Base-by-base conservation (phyloP, 1,140 invertebrate species). In the Myzus persicae region DNA sequence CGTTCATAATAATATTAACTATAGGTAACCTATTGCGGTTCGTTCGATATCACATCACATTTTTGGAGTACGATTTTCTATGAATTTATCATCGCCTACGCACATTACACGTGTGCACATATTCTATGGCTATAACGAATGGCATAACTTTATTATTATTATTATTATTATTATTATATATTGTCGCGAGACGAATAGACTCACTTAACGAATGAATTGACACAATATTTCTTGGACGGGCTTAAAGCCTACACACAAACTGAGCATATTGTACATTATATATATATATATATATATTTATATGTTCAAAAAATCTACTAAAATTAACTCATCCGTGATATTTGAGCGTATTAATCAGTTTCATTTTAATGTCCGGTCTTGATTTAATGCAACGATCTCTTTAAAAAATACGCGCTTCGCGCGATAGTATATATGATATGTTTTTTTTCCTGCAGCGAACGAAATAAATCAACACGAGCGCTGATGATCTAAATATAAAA, bases 251-350 rank as follows among this genome's bases (percentile, higher is more conserved):
- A 87, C 85, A 87, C 87, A 89, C n/a, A 5, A 1, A 22, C 20
- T 5, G 14, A 14, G 7, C 14, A n/a, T 76, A 76, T 76, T n/a
- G 54, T 59, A 31, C 11, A 76, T 18, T 76, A n/a, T 76, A 36
- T 18, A 67, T n/a, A n/a, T 67, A n/a, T 4, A 67, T n/a, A 31
- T 51, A 46, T 46, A 46, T 18, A 48, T 18, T 18, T 18, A 31
- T 51, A 89, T 26, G 51, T n/a, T n/a, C n/a, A 59, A 31, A 90
- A 67, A 40, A 89, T 0, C 46, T 46, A 46, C 88, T 89, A 89
- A 89, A 89, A 89, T 89, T 89, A 89, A 89, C 87, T 89, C 87
- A 26, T 51, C 87, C 42, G 14, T 87, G 44, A n/a, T 89, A 51
- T 89, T 51, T 22, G 44, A 89, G 48, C 36, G 36, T 89, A 54